Percentiles rank a stretch among this genome's conserved stretches.
Evolutionary conservation across 2,888 invertebrate species (phyloP).

Genomic region (Hoplodrina blanda): DNA sequence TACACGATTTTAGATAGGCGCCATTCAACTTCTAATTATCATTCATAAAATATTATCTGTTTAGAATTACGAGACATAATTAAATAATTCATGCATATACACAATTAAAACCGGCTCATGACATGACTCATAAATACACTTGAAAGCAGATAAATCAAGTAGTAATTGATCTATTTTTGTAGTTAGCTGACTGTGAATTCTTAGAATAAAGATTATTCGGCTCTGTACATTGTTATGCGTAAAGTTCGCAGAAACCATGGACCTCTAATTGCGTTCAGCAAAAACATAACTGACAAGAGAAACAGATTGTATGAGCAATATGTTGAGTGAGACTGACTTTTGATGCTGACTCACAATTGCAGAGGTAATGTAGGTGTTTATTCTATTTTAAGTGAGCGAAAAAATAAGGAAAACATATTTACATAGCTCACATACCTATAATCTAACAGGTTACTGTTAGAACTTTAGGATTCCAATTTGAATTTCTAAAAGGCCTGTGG

Average conservation of each 20-base stretch:
- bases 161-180: constrained; percentile 69
- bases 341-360: constrained; percentile 77
- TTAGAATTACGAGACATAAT: constrained; percentile 54
- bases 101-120: constrained; percentile 39
- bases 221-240: constrained; percentile 67
- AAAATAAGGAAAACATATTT: constrained; percentile 40
- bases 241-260: constrained; percentile 70
- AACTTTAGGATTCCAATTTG: constrained; percentile 12
- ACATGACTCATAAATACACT: constrained; percentile 56
- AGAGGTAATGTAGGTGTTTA: constrained; percentile 39
- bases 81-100: constrained; percentile 44
- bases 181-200: constrained; percentile 65
- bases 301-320: constrained; percentile 82
- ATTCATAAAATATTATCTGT: constrained; percentile 51
- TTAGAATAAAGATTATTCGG: constrained; percentile 71
- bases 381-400: constrained; percentile 24
- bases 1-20: constrained; percentile 35
- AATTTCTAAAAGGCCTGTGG: constrained; percentile 11
- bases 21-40: constrained; percentile 39
- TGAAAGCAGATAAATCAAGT: constrained; percentile 56
- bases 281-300: constrained; percentile 77
- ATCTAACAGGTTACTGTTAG: not conserved
- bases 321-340: constrained; percentile 79
- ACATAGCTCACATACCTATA: not conserved
- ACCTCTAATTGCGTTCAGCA: constrained; percentile 82